phyloP scores from a whole-genome alignment of 2,888 invertebrate genomes.

The Leptinotarsa rubiginosa region DNA sequence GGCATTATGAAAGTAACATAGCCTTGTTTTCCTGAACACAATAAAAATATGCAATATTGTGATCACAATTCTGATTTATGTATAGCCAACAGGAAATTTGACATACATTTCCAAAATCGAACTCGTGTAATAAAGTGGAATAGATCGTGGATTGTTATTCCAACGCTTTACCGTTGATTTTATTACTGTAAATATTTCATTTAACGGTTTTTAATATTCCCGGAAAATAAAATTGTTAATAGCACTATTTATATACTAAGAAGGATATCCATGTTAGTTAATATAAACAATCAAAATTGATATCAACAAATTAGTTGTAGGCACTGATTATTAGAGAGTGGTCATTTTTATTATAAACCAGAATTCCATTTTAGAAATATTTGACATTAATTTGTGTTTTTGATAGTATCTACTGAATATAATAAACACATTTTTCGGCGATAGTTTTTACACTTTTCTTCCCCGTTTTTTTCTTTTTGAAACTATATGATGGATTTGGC shows the following conservation, averaged over 20 bases:
- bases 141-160: constrained; percentile 4
- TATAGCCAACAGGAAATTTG: constrained; percentile 16
- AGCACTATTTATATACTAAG: neutral
- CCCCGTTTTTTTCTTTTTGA: no score
- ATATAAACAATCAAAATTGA: neutral
- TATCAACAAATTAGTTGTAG: no score
- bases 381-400: no score
- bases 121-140: constrained; percentile 2
- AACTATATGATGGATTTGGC: no score
- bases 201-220: constrained; percentile 8
- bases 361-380: no score
- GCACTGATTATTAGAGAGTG: no score
- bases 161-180: constrained; percentile 6
- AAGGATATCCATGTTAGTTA: neutral
- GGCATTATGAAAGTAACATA: neutral
- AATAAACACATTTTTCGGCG: no score
- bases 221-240: neutral
- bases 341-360: no score
- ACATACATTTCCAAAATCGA: constrained; percentile 17
- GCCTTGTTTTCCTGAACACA: constrained; percentile 4
- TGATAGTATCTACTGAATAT: no score
- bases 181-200: constrained; percentile 9
- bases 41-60: neutral
- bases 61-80: neutral
- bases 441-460: no score